Evolutionary conservation across 1,140 invertebrate species (phyloP), one percentile per base, ranked within the genome.

Genomic region (Drosophila sucinea): DNA sequence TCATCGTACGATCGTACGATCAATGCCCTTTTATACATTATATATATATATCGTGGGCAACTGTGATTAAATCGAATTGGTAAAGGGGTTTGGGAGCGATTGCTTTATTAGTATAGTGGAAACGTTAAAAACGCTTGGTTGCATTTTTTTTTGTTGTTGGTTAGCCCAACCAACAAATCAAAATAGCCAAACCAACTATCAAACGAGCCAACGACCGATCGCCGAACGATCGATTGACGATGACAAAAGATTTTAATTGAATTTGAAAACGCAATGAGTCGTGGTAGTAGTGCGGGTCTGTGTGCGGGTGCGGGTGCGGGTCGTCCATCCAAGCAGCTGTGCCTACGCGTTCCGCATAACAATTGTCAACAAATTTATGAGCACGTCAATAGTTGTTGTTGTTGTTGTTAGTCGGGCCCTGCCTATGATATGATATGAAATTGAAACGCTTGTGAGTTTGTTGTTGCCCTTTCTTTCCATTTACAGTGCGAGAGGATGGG

Each of bases 311-410:
- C 11, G 29, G 7, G 55, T 60, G 73, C 73, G 44, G 44, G 44
- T 51, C 44, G 2, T 51, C 44, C 17, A 7, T 64, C 62, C 77
- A 61, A 66, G 66, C 74, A 77, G 74, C 74, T 74, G 73, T 66
- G 73, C 73, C 74, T 73, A 89, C 84, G 84, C 84, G 77, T 76
- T 70, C 68, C 85, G 84, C 81, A 89, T 89, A 89, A 78, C 84
- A 89, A 89, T 89, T 89, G 84, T 89, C 85, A 89, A 76, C 77
- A 89, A 89, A 89, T 89, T 89, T 89, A 89, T 89, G 84, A 89
- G 73, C 84, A 89, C 84, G 81, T 84, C 85, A 79, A 60, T 71
- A 63, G 38, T 65, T 67, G 65, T 67, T 76, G 57, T 63, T 63
- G 58, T 60, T 71, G 44, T 27, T 51, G 44, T 25, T 47, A 17